A percentile compares a stretch with the other conserved stretches of the same genome.
These are phyloP conservation scores for Pentalonia nigronervosa DNA, from an alignment of 1,140 invertebrate species.

Conservation along the genomic window DNA sequence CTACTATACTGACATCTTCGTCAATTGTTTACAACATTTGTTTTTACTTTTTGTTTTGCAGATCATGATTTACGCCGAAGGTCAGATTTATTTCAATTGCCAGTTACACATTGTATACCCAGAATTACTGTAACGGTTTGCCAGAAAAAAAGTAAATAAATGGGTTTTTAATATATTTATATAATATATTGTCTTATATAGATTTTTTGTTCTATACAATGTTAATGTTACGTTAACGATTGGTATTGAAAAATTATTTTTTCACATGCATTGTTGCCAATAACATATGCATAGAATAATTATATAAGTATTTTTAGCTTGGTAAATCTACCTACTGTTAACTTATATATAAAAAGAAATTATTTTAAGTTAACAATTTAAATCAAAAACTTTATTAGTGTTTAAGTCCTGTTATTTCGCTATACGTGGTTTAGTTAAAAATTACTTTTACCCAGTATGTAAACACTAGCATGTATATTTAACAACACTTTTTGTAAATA, in stretches of 20 bases:
- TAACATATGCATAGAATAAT: neutral
- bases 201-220: neutral
- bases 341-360: neutral
- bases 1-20: neutral
- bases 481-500: neutral
- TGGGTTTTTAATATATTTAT: neutral
- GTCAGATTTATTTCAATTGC: neutral
- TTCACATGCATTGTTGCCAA: neutral
- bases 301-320: neutral
- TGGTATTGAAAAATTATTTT: neutral
- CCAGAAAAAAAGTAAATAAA: conserved; percentile 10
- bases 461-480: neutral
- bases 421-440: neutral
- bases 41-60: neutral
- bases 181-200: neutral
- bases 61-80: neutral
- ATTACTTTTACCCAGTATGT: neutral
- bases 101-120: neutral
- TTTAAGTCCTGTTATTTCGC: neutral
- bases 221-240: neutral
- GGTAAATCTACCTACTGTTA: neutral
- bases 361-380: neutral
- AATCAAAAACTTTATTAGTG: neutral
- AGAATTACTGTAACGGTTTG: neutral
- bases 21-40: neutral